Evolutionary conservation across 2,797 vertebrate species (phyloP).

Genomic region (Falco naumanni): DNA sequence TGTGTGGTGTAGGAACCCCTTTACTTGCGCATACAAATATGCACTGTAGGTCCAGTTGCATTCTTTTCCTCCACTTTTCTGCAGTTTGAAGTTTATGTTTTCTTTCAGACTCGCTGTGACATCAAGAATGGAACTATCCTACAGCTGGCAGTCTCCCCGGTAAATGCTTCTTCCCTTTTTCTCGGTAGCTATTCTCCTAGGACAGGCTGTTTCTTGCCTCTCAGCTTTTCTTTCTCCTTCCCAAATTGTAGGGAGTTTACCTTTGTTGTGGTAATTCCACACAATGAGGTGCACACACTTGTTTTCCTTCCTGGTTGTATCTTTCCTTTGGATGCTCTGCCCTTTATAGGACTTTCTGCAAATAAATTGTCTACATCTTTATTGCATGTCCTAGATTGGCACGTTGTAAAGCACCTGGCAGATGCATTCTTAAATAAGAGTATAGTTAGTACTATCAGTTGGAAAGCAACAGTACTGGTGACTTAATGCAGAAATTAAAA

Average conservation of each 20-base stretch:
- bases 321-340: neutral
- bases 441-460: neutral
- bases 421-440: neutral
- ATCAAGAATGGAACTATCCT: conserved; percentile 98
- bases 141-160: conserved; percentile 93
- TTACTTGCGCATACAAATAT: neutral
- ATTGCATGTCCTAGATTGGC: neutral
- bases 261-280: neutral
- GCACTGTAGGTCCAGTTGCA: neutral
- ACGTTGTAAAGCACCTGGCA: neutral
- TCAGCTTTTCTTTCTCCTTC: neutral
- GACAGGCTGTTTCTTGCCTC: neutral
- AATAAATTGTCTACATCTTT: neutral
- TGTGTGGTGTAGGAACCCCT: neutral
- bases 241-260: neutral
- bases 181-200: neutral
- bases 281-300: neutral
- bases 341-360: neutral
- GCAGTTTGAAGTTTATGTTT: neutral
- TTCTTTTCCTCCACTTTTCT: neutral
- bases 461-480: neutral
- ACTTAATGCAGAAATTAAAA: neutral
- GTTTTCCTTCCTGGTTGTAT: neutral
- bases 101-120: conserved; percentile 89
- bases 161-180: conserved; percentile 70